These are phyloP conservation scores for Gorsachius magnificus DNA, from an alignment of 2,797 vertebrate species.

Conservation along the genomic window DNA sequence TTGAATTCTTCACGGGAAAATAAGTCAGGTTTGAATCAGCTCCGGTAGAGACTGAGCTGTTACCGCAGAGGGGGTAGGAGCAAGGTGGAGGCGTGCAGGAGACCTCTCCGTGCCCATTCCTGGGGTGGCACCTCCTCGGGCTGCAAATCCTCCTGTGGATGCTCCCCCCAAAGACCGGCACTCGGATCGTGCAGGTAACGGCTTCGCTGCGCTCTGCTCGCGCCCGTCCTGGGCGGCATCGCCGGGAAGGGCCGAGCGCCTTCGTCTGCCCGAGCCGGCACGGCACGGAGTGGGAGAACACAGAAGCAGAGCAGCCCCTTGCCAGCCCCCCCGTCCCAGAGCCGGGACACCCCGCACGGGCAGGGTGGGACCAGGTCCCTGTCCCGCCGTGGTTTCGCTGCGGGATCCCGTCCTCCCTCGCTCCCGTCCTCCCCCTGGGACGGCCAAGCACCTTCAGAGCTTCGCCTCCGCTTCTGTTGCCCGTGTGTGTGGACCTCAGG, in stretches of 20 bases:
- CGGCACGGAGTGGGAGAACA: rapidly evolving
- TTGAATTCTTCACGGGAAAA: not conserved
- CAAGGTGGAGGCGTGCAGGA: not conserved
- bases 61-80: not conserved
- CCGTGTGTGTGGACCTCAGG: no score
- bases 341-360: rapidly evolving
- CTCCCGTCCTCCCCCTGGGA: not conserved
- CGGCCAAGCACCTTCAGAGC: not conserved
- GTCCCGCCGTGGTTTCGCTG: not conserved
- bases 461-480: no score
- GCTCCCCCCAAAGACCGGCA: rapidly evolving
- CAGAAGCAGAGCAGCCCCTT: not conserved
- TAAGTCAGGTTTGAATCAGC: not conserved
- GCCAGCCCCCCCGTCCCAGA: not conserved
- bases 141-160: not conserved
- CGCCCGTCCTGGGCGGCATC: not conserved
- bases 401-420: not conserved
- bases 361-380: not conserved
- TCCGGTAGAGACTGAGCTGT: not conserved
- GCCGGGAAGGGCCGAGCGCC: not conserved
- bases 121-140: not conserved
- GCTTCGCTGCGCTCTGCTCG: not conserved
- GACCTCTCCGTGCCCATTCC: not conserved
- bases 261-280: rapidly evolving
- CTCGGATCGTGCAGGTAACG: not conserved